Evolutionary conservation across 2,888 invertebrate species (phyloP).

Genomic region (Pheosia tremula): DNA sequence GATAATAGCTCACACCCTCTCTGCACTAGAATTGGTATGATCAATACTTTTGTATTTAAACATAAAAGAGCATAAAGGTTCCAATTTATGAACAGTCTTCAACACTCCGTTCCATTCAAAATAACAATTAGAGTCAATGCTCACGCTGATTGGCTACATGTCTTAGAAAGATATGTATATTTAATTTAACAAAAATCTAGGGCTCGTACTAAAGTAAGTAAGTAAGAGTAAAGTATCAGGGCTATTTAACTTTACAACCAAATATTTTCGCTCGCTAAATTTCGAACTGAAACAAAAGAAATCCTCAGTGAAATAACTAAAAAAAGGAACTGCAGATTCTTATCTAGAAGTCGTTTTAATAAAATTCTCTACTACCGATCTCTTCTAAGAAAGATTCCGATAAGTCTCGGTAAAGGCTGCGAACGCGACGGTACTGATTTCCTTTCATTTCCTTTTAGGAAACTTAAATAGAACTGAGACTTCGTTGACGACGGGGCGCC

Average conservation of each 20-base stretch:
- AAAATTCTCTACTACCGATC: conserved; percentile 60
- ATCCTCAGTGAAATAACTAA: conserved; percentile 29
- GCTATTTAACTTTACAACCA: conserved; percentile 11
- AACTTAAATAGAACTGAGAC: conserved; percentile 83
- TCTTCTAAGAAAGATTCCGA: conserved; percentile 71
- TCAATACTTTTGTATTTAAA: conserved; percentile 45
- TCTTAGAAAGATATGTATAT: too few species aligned
- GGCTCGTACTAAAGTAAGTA: not conserved
- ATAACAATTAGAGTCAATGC: too few species aligned
- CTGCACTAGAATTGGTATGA: conserved; percentile 63
- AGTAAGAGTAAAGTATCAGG: conserved; percentile 11
- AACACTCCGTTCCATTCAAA: too few species aligned
- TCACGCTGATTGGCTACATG: too few species aligned
- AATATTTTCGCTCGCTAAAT: conserved; percentile 18
- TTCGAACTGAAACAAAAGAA: conserved; percentile 16
- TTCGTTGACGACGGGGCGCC: conserved; percentile 77
- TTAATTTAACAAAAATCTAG: too few species aligned
- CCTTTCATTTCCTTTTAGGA: conserved; percentile 84
- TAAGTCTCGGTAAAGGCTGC: conserved; percentile 79
- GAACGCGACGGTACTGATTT: conserved; percentile 76
- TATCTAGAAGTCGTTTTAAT: conserved; percentile 65
- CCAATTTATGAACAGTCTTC: too few species aligned
- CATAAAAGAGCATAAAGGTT: not conserved
- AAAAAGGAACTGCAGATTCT: conserved; percentile 52
- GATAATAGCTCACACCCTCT: conserved; percentile 78